A percentile compares a stretch with the other conserved stretches of the same genome.
Evolutionary conservation across 1,140 invertebrate species (phyloP).

Genomic region (Plutomurus gul): DNA sequence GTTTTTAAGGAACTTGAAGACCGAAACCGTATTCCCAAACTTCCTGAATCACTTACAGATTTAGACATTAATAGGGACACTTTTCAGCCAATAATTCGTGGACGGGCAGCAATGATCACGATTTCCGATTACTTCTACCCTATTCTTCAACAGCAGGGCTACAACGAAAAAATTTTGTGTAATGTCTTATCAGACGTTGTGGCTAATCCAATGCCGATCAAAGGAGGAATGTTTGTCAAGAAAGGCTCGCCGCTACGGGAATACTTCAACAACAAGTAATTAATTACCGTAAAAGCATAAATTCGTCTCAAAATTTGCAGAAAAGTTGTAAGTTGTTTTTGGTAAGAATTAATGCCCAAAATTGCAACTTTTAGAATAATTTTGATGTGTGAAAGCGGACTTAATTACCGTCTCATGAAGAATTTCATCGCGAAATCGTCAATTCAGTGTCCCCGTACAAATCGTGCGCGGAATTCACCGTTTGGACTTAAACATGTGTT

Average conservation of each 20-base stretch:
- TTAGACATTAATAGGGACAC: not conserved
- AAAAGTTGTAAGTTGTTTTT: no score
- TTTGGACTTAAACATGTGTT: no score
- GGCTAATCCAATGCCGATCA: not conserved
- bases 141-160: not conserved
- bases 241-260: not conserved
- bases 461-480: no score
- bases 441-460: no score
- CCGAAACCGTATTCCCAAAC: not conserved
- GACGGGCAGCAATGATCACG: not conserved
- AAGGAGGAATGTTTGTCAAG: not conserved
- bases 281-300: no score
- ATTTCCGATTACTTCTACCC: not conserved
- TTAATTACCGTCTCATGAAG: no score
- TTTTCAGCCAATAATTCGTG: not conserved
- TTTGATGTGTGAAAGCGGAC: no score
- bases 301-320: no score
- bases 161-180: not conserved
- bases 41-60: not conserved
- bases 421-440: no score
- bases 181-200: not conserved
- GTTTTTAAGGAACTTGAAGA: not conserved
- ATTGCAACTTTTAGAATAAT: no score
- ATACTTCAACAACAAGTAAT: not conserved
- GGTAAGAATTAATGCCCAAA: no score